Conservation (phyloP, 2,113 vertebrate species). For the Equus przewalskii region DNA sequence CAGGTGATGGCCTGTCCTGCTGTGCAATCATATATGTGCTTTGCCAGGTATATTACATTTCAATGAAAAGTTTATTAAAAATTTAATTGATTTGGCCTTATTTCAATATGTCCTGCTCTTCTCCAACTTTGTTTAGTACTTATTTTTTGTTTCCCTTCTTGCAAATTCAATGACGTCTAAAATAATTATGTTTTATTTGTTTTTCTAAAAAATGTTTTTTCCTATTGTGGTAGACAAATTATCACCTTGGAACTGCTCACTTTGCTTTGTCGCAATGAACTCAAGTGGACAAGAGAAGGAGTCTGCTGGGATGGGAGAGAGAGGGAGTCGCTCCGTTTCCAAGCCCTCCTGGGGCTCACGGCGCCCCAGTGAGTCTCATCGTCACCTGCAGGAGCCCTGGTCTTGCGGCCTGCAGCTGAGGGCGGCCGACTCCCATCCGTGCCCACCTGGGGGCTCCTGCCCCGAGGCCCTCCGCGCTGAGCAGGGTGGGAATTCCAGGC, state of each 20-base stretch:
- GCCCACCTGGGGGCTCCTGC: background rate
- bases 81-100: constrained; percentile 43
- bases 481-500: no score
- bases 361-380: accelerated
- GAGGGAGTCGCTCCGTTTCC: no score
- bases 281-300: background rate
- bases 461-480: background rate
- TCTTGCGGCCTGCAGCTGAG: background rate
- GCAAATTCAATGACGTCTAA: background rate
- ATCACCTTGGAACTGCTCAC: background rate
- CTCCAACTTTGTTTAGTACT: background rate
- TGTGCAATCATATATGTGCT: background rate
- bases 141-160: background rate
- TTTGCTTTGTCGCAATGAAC: no score
- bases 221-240: background rate
- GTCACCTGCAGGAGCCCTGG: accelerated
- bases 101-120: constrained; percentile 1
- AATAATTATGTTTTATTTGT: background rate
- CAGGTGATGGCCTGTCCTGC: no score
- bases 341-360: background rate
- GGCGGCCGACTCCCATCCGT: accelerated
- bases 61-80: no score
- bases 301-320: background rate
- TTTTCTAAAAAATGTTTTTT: background rate
- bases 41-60: background rate